Evolutionary conservation across 2,888 invertebrate species (phyloP).

Genomic region (Panzeria rudis): DNA sequence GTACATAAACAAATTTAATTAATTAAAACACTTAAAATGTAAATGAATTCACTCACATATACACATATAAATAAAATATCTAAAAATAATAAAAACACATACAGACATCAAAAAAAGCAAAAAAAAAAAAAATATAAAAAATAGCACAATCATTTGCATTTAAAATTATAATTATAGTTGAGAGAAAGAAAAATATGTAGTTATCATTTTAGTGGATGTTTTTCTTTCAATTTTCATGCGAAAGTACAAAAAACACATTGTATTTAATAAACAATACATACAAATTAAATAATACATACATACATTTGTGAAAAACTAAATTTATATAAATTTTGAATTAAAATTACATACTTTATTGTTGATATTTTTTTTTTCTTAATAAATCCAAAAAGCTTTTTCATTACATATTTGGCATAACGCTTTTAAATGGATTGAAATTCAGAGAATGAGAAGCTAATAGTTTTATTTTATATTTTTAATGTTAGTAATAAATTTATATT

Average conservation of each 20-base stretch:
- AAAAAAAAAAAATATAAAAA: conserved; percentile 31
- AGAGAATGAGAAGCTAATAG: conserved; percentile 58
- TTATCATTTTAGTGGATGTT: neutral
- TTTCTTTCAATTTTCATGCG: conserved; percentile 35
- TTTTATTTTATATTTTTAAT: conserved; percentile 16
- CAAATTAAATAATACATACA: conserved; percentile 48
- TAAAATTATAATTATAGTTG: conserved; percentile 56
- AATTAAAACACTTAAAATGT: conserved; percentile 56
- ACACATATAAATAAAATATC: conserved; percentile 53
- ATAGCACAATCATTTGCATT: conserved; percentile 68
- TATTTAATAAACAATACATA: conserved; percentile 35
- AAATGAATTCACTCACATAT: conserved; percentile 25
- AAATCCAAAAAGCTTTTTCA: conserved; percentile 51
- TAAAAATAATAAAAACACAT: conserved; percentile 27
- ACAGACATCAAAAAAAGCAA: conserved; percentile 23
- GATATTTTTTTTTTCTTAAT: conserved; percentile 26
- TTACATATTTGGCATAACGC: conserved; percentile 65
- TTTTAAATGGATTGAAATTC: conserved; percentile 40
- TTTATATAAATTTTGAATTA: conserved; percentile 37
- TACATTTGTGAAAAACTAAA: conserved; percentile 38
- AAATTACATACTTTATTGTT: conserved; percentile 49
- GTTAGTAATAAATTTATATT: conserved; percentile 32
- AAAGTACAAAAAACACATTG: conserved; percentile 48
- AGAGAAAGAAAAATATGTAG: neutral
- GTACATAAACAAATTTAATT: conserved; percentile 45